Evolutionary conservation across 2,888 invertebrate species (phyloP).

Genomic region (Deladenus siricidicola): DNA sequence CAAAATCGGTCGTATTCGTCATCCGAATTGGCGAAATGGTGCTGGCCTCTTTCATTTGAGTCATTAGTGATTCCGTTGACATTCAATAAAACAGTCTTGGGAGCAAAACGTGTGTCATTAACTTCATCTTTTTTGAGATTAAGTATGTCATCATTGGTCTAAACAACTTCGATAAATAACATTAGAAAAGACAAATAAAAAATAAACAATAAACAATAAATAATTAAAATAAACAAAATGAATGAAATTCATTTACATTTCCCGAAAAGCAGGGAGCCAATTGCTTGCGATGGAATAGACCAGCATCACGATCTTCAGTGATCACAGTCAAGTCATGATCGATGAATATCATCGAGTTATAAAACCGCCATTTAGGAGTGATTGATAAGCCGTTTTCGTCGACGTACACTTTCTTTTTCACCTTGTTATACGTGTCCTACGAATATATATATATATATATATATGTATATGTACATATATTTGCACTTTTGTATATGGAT

Average conservation of each 20-base stretch:
- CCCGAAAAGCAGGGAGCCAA: too few relatives aligned
- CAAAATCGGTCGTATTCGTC: constrained; percentile 5
- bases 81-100: too few relatives aligned
- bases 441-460: neutral
- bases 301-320: neutral
- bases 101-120: too few relatives aligned
- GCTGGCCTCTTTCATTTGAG: neutral
- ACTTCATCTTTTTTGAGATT: neutral
- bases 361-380: constrained; percentile 24
- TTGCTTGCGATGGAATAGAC: too few relatives aligned
- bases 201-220: too few relatives aligned
- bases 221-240: too few relatives aligned
- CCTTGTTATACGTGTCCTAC: constrained; percentile 26
- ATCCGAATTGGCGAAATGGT: neutral
- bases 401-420: constrained; percentile 18
- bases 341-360: constrained; percentile 20
- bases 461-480: neutral
- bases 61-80: too few relatives aligned
- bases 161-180: too few relatives aligned
- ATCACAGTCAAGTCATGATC: constrained; percentile 9
- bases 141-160: neutral
- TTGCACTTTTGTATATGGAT: neutral
- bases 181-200: too few relatives aligned
- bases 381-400: constrained; percentile 13
- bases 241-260: too few relatives aligned